Percentiles rank a stretch among this genome's conserved stretches.
Conservation (phyloP, 2,113 vertebrate species). For the Cairina moschata region DNA sequence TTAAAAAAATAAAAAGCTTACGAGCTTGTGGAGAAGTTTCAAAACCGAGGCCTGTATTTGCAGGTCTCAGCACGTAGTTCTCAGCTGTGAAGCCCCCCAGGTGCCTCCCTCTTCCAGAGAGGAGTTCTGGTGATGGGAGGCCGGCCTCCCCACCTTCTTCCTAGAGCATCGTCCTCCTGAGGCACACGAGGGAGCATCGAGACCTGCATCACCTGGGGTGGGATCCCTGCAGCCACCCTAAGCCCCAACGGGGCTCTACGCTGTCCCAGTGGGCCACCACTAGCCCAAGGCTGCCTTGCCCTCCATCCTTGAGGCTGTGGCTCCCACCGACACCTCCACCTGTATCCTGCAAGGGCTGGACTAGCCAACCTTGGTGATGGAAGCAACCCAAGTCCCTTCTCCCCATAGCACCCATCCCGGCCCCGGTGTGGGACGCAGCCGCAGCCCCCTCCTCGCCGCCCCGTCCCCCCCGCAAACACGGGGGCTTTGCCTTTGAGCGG, state of each 20-base stretch:
- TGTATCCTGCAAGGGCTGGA: not conserved
- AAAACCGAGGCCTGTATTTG: not conserved
- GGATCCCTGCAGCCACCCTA: too few species aligned
- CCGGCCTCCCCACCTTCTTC: not conserved
- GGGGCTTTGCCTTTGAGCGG: not conserved
- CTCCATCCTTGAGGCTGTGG: too few species aligned
- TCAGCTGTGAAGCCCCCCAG: not conserved
- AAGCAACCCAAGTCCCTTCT: not conserved
- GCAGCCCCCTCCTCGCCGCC: not conserved
- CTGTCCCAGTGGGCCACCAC: too few species aligned
- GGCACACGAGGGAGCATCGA: too few species aligned
- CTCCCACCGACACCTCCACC: not conserved
- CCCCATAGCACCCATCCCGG: not conserved
- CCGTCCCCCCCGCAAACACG: not conserved
- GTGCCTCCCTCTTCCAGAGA: not conserved
- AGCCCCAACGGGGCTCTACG: too few species aligned
- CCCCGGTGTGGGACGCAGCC: fast-evolving
- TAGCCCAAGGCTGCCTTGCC: too few species aligned
- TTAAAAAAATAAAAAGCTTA: not conserved
- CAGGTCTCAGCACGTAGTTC: not conserved
- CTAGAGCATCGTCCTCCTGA: not conserved
- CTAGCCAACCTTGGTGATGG: too few species aligned
- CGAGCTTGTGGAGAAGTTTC: not conserved
- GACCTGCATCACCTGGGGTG: too few species aligned
- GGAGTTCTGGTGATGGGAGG: not conserved